A percentile compares a stretch with the other conserved stretches of the same genome.
Evolutionary conservation across 23 tunicate species (phyloP).

Genomic region (Styela plicata): DNA sequence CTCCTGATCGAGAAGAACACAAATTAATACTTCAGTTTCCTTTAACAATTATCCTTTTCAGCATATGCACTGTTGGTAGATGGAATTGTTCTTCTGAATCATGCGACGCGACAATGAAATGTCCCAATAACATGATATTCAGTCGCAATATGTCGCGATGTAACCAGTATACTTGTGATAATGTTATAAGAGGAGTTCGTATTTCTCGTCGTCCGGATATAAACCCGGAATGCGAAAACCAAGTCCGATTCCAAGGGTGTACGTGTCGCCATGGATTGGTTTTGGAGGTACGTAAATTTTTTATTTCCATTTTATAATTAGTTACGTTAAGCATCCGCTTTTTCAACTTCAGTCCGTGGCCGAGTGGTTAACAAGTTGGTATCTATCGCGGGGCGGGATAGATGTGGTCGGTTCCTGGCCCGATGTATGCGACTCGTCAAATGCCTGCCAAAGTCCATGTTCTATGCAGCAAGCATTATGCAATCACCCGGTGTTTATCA

Average conservation of each 20-base stretch:
- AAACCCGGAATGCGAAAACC: background rate
- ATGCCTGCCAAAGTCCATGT: too few relatives aligned
- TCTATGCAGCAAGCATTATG: too few relatives aligned
- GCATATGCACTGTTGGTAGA: slow-evolving; percentile 50
- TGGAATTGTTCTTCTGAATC: slow-evolving; percentile 65
- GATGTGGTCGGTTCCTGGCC: too few relatives aligned
- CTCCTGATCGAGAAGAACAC: too few relatives aligned
- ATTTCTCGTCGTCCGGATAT: background rate
- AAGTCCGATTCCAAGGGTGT: slow-evolving; percentile 51
- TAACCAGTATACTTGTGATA: slow-evolving; percentile 41
- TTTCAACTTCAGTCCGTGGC: too few relatives aligned
- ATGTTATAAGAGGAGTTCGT: slow-evolving; percentile 38
- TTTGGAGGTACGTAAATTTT: slow-evolving; percentile 33
- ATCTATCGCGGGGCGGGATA: too few relatives aligned
- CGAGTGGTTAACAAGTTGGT: too few relatives aligned
- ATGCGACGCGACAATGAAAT: slow-evolving; percentile 58
- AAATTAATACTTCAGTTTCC: background rate
- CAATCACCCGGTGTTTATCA: too few relatives aligned
- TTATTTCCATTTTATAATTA: too few relatives aligned
- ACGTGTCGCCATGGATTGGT: slow-evolving; percentile 51
- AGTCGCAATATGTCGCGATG: slow-evolving; percentile 70
- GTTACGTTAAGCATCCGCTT: too few relatives aligned
- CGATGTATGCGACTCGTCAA: too few relatives aligned
- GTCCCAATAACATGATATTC: slow-evolving; percentile 70
- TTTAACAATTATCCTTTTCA: background rate